Base-by-base conservation (phyloP, 1,140 invertebrate species). In the Magallana gigas region DNA sequence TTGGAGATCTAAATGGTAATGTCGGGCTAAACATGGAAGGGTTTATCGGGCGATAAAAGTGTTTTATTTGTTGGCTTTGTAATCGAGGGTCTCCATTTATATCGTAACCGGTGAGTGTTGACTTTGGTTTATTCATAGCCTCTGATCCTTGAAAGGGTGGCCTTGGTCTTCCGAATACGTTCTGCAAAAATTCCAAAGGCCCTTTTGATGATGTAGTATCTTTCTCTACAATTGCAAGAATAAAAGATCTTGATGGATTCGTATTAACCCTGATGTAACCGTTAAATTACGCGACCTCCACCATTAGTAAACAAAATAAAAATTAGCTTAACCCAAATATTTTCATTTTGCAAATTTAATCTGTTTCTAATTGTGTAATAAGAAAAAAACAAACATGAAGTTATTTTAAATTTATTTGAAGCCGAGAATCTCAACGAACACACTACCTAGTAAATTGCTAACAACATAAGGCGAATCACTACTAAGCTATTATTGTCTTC, bases 151-250 rank as follows among this genome's bases (percentile, higher is more conserved):
- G 68, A 29, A 76, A 36, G 4, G 29, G 18, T 29, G 36, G 68
- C 11, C 23, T 18, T 11, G 68, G 68, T 76, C 68, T 76, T 12
- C 68, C 68, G 11, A 76, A 76, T 12, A 76, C 68, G 36, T 76
- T 76, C 68, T 76, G 68, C 23, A 76, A 29, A 29, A 76, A 76
- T 76, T 76, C 23, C 68, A 76, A 29, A 76, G 68, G 68, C 36
- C 68, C 68, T 76, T 18, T 29, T 62, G 8, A n/a, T 76, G 68
- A 36, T 11, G 23, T 18, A 76, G 68, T 29, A 76, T 76, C 68
- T 76, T 76, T 76, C 23, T 76, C 68, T 76, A 23, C 23, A 76
- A 76, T 29, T 76, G 68, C 23, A 76, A 76, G 68, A 76, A 76
- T 76, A 76, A 76, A 76, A 76, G 23, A 29, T 76, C 68, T 29